Conservation (phyloP, 2,888 invertebrate genomes). For the Buathra laborator region DNA sequence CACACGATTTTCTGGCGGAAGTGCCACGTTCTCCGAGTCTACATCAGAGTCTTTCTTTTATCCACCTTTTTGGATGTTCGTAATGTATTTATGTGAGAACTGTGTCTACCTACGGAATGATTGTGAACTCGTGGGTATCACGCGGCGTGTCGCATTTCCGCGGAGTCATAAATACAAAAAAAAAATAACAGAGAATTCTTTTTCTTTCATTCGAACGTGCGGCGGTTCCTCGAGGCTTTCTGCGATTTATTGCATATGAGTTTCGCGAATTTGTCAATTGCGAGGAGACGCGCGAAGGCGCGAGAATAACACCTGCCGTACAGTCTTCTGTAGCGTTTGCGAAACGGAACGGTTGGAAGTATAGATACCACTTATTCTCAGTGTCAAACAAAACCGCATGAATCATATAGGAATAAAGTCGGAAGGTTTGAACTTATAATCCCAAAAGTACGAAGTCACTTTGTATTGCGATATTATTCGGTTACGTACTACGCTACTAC, state of each 20-base stretch:
- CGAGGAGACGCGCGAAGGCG: constrained; percentile 33
- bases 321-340: not conserved
- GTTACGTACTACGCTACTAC: not conserved
- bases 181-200: constrained; percentile 78
- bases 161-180: constrained; percentile 80
- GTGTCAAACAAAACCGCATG: constrained; percentile 71
- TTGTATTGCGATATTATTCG: constrained; percentile 15
- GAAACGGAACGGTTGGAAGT: constrained; percentile 15
- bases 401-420: constrained; percentile 71
- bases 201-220: constrained; percentile 23
- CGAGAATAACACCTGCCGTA: not conserved
- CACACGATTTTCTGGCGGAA: not conserved
- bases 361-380: constrained; percentile 73
- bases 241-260: constrained; percentile 84
- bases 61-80: not conserved
- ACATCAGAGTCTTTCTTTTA: not conserved
- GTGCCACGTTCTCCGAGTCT: constrained; percentile 10
- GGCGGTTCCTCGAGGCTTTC: constrained; percentile 67
- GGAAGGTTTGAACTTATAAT: constrained; percentile 28
- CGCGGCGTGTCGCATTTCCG: constrained; percentile 68
- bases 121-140: constrained; percentile 42
- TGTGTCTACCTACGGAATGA: not conserved
- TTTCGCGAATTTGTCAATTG: constrained; percentile 83
- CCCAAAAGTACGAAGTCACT: constrained; percentile 25
- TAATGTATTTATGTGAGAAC: not conserved